Base-by-base conservation (phyloP, 2,888 invertebrate genomes). In the Drosophila demipolita region DNA sequence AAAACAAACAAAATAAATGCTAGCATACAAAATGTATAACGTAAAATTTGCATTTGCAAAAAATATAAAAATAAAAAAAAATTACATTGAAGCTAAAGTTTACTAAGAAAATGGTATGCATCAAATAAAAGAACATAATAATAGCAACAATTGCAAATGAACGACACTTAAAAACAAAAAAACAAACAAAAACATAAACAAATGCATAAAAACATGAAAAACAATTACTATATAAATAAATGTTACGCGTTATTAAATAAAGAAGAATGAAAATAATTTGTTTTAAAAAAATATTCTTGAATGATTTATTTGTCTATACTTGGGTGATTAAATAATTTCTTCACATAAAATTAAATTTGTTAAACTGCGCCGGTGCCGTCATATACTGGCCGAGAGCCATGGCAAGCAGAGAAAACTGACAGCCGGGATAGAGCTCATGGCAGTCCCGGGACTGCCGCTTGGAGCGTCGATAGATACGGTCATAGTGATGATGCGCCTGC, bases 231-330 rank as follows among this genome's bases (percentile, higher is more conserved):
- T 92, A 92, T 91, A 91, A 92, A 91, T 92, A 92, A 93, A 95
- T 95, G 95, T 95, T 95, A 95, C 95, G 95, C 95, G 95, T 95
- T 95, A 95, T 95, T 95, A 95, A 95, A 95, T 95, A 91, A 90
- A 91, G 91, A 92, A 94, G 89, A 91, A 92, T 91, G 91, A 91
- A 92, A 91, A 91, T 89, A 91, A 92, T 92, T 93, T 93, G 92
- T 92, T 92, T 92, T 92, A 92, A 92, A 92, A 91, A 90, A 88
- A 78, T 36, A 38, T n/a, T 55, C 15, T 0, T n/a, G 20, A 35
- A 20, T 38, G 17, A 42, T 42, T 57, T 57, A 8, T 59, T 53
- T 40, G 23, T 17, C 17, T 54, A 8, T 0, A 8, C 23, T 11
- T 3, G 15, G 20, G 11, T 3, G 6, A 23, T 23, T 5, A 35